Base-by-base conservation (phyloP, 2,888 invertebrate genomes). In the Thera britannica region DNA sequence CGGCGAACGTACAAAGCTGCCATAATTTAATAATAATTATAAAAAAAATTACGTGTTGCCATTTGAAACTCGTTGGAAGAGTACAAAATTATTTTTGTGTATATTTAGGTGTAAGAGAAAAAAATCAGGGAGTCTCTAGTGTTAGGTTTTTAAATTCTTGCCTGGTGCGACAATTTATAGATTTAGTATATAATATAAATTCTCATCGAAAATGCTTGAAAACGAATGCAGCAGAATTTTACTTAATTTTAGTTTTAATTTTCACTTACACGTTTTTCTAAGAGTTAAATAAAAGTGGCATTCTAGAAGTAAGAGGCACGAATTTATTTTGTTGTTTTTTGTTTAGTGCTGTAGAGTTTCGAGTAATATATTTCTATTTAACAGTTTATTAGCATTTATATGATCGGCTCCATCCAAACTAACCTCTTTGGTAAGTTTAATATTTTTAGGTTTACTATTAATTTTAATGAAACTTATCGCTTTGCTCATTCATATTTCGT, bases 61-160 rank as follows among this genome's bases (percentile, higher is more conserved):
- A 92, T 92, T 90, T 82, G 81, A 88, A 90, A 90, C 91, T 93
- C 92, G 90, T 89, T 88, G 83, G 80, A 85, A 92, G 93, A 93
- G 93, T 93, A 93, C 93, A 93, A 93, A 92, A 93, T 92, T 93
- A 92, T 93, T 92, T 90, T 93, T 92, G 90, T 92, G 91, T 91
- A 93, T 92, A 93, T 85, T 89, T 90, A 83, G 90, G 82, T 83
- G 72, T 93, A 93, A 93, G 93, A 88, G 84, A 89, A 87, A 89
- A 90, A 92, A 93, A 93, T 93, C 93, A 93, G 93, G 93, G 92
- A 92, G 92, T 86, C 84, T 89, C 79, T 92, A 90, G 89, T 79
- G 77, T 87, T 89, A 91, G 90, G 80, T 86, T 86, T 23, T 83
- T 84, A 88, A 86, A 84, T 90, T 91, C 89, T 91, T 90, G 92